Evolutionary conservation across 2,797 vertebrate species (phyloP).

Genomic region (Sebastes trivittatus): DNA sequence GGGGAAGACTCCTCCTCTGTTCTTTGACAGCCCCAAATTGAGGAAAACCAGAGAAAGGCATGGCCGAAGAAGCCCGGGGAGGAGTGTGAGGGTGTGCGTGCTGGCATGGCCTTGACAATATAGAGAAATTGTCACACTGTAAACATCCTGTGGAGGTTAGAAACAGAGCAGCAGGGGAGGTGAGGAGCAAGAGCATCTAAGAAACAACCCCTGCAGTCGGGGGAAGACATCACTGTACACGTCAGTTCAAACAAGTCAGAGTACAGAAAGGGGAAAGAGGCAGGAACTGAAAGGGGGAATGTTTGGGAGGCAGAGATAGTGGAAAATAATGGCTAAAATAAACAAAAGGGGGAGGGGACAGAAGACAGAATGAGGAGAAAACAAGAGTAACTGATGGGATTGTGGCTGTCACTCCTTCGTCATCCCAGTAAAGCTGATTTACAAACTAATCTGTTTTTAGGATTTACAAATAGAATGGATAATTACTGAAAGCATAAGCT

Average conservation of each 20-base stretch:
- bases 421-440: slow-evolving; percentile 78
- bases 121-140: slow-evolving; percentile 54
- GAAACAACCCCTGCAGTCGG: slow-evolving; percentile 37
- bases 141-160: slow-evolving; percentile 69
- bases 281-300: slow-evolving; percentile 28
- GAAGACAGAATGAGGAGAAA: slow-evolving; percentile 49
- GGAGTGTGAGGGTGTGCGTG: slow-evolving; percentile 35
- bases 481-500: slow-evolving; percentile 69
- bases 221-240: slow-evolving; percentile 48
- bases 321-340: slow-evolving; percentile 50
- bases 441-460: slow-evolving; percentile 79
- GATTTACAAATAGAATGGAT: slow-evolving; percentile 79
- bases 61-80: slow-evolving; percentile 48
- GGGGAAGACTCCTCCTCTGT: slow-evolving; percentile 72
- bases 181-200: slow-evolving; percentile 34
- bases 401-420: slow-evolving; percentile 70
- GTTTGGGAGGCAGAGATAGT: slow-evolving; percentile 64
- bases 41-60: slow-evolving; percentile 56
- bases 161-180: slow-evolving; percentile 56
- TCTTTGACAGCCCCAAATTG: slow-evolving; percentile 69
- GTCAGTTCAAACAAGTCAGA: slow-evolving; percentile 48
- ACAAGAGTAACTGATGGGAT: slow-evolving; percentile 69
- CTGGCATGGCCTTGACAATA: slow-evolving; percentile 49
- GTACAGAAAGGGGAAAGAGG: slow-evolving; percentile 13
- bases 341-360: slow-evolving; percentile 41